These are phyloP conservation scores for Laterallus jamaicensis DNA, from an alignment of 2,113 vertebrate species.

Conservation along the genomic window DNA sequence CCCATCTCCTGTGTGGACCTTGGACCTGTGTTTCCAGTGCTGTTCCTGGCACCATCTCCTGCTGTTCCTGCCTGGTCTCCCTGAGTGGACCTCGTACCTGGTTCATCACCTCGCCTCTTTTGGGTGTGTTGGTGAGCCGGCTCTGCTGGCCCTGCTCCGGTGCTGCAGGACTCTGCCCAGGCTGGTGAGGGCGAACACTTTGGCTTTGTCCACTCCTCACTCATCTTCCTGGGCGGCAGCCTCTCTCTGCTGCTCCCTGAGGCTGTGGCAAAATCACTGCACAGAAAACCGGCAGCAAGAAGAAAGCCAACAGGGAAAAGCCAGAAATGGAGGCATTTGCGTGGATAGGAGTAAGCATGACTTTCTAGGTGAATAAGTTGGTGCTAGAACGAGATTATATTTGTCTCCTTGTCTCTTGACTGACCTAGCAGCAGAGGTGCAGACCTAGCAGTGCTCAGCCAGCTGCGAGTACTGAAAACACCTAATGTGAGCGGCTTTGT, in stretches of 20 bases:
- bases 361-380: background rate
- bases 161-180: background rate
- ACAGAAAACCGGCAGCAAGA: background rate
- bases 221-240: background rate
- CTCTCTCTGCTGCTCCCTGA: background rate
- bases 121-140: background rate
- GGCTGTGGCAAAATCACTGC: background rate
- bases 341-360: background rate
- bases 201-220: background rate
- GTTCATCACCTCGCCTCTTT: background rate
- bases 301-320: background rate
- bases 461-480: background rate
- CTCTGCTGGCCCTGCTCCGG: background rate
- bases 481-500: accelerated
- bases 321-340: background rate
- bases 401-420: background rate
- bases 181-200: background rate
- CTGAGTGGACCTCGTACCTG: background rate
- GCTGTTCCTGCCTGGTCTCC: background rate
- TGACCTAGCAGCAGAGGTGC: background rate
- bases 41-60: background rate
- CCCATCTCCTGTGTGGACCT: background rate
- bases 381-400: background rate
- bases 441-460: background rate
- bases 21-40: background rate